These are phyloP conservation scores for Patella caerulea DNA, from an alignment of 2,888 invertebrate genomes.

Conservation along the genomic window DNA sequence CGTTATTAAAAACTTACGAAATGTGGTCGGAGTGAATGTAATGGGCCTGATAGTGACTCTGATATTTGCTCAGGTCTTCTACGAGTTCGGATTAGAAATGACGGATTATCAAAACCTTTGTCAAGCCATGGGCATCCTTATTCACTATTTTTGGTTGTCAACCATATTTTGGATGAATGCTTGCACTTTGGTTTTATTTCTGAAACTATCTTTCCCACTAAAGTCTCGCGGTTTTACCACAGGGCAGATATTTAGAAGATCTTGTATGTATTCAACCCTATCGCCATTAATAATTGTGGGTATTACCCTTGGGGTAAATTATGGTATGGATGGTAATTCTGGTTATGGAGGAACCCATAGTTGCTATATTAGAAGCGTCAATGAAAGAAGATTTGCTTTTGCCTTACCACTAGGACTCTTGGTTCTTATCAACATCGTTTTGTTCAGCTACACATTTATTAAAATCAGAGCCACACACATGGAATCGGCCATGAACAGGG, in stretches of 20 bases:
- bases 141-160: constrained; percentile 4
- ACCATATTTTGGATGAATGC: neutral
- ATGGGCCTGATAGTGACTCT: neutral
- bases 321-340: neutral
- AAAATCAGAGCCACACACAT: neutral
- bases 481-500: neutral
- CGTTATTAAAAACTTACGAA: neutral
- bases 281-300: constrained; percentile 2
- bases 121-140: neutral
- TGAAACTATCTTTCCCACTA: constrained; percentile 5
- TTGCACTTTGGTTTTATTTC: constrained; percentile 3
- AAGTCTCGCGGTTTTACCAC: neutral
- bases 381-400: neutral
- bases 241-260: neutral
- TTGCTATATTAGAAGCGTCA: neutral
- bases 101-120: neutral
- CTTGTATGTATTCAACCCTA: neutral
- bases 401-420: neutral
- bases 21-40: neutral
- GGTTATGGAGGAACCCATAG: neutral
- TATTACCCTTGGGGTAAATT: neutral
- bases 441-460: constrained; percentile 2
- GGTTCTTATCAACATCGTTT: neutral
- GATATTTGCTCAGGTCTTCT: neutral
- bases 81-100: constrained; percentile 2